Evolutionary conservation across 2,888 invertebrate species (phyloP).

Genomic region (Neoaliturus tenellus): DNA sequence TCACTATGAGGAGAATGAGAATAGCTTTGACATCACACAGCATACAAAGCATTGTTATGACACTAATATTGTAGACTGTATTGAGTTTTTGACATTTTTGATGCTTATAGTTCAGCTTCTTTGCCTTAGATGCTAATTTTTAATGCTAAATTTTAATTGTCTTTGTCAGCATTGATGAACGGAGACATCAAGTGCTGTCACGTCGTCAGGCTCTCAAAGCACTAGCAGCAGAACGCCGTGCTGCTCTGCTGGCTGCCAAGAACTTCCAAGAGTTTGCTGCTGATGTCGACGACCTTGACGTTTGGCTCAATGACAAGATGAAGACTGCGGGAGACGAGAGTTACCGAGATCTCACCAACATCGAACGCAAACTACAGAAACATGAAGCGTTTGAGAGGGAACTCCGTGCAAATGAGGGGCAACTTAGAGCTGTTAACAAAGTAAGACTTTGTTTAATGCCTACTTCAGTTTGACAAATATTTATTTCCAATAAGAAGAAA

Average conservation of each 20-base stretch:
- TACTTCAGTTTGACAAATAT: too few species aligned
- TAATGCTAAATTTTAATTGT: too few species aligned
- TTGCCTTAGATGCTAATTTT: too few species aligned
- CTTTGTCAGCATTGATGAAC: conserved; percentile 78
- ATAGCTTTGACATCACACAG: too few species aligned
- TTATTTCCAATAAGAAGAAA: too few species aligned
- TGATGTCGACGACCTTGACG: conserved; percentile 91
- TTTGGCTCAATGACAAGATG: conserved; percentile 95
- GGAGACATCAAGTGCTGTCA: conserved; percentile 84
- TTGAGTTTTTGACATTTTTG: too few species aligned
- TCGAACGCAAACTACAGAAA: conserved; percentile 94
- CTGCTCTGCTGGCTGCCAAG: conserved; percentile 87
- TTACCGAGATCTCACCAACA: conserved; percentile 91
- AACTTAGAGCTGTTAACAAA: conserved; percentile 90
- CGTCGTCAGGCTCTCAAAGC: conserved; percentile 85
- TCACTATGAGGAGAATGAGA: too few species aligned
- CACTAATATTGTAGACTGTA: too few species aligned
- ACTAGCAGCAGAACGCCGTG: conserved; percentile 83
- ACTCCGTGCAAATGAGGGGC: conserved; percentile 95
- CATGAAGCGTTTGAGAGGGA: conserved; percentile 98
- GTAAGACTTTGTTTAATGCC: too few species aligned
- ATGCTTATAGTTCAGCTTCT: too few species aligned
- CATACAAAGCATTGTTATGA: too few species aligned
- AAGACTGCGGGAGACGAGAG: conserved; percentile 95
- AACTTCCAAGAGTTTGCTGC: conserved; percentile 96